phyloP scores from a whole-genome alignment of 2,888 invertebrate species.

The Zaprionus lineosus region DNA sequence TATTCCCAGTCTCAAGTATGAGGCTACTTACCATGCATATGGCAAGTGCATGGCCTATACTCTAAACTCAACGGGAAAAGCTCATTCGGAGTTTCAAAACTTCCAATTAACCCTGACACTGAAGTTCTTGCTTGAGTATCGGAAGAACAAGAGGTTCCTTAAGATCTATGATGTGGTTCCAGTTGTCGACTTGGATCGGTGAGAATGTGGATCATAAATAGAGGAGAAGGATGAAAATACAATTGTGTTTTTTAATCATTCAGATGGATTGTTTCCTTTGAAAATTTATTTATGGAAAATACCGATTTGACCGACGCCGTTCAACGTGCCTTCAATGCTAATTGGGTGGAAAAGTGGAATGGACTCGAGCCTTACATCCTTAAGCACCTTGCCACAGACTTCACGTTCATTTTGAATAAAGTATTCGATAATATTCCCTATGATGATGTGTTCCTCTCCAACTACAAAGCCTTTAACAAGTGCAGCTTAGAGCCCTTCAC shows the following conservation, averaged over 20 bases:
- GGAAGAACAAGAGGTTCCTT: conserved; percentile 50
- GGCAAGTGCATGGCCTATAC: conserved; percentile 31
- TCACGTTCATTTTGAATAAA: conserved; percentile 34
- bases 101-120: conserved; percentile 33
- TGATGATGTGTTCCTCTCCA: conserved; percentile 59
- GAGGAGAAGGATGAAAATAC: no score
- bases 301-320: conserved; percentile 45
- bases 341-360: conserved; percentile 65
- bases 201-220: conserved; percentile 12
- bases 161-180: conserved; percentile 51
- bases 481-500: no score
- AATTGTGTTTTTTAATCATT: neutral
- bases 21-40: conserved; percentile 36
- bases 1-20: conserved; percentile 43
- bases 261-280: conserved; percentile 51
- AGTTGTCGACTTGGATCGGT: conserved; percentile 54
- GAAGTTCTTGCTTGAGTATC: conserved; percentile 47
- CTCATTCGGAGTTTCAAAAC: conserved; percentile 49
- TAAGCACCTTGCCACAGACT: neutral
- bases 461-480: no score
- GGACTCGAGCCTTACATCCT: conserved; percentile 32
- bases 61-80: conserved; percentile 48
- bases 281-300: conserved; percentile 51
- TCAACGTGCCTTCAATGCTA: conserved; percentile 41
- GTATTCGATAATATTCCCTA: conserved; percentile 51